These are phyloP conservation scores for Eilema sororculum DNA, from an alignment of 2,888 invertebrate genomes.

Conservation along the genomic window DNA sequence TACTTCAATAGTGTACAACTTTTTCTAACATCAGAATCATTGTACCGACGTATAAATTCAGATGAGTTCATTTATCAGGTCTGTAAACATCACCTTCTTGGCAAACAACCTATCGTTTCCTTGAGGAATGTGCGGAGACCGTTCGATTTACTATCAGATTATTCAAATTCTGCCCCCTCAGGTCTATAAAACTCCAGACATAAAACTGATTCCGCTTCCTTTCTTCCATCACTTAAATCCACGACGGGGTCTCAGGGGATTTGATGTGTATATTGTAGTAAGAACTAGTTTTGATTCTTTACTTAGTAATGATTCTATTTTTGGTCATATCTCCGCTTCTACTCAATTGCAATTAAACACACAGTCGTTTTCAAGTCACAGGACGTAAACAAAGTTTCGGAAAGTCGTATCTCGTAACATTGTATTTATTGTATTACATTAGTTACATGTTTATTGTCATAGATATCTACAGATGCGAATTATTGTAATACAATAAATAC, in stretches of 20 bases:
- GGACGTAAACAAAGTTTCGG: no score
- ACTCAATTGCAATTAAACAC: no score
- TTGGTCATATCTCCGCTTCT: no score
- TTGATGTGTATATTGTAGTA: neutral
- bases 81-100: neutral
- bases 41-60: no score
- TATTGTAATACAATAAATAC: no score
- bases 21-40: no score
- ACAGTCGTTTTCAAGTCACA: no score
- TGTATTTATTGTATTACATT: no score
- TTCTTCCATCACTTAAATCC: conserved; percentile 1
- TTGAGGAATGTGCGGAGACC: neutral
- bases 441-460: no score
- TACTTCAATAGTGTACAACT: no score
- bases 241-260: neutral
- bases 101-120: neutral
- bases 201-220: conserved; percentile 1
- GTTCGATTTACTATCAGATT: neutral
- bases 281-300: neutral
- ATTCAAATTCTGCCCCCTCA: neutral
- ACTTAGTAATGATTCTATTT: neutral
- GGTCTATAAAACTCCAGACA: conserved; percentile 1
- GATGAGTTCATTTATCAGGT: neutral
- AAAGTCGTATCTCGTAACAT: no score
- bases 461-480: no score